Percentiles rank a stretch among this genome's conserved stretches.
These are phyloP conservation scores for Ectemnius lituratus DNA, from an alignment of 2,888 invertebrate genomes.

Conservation along the genomic window DNA sequence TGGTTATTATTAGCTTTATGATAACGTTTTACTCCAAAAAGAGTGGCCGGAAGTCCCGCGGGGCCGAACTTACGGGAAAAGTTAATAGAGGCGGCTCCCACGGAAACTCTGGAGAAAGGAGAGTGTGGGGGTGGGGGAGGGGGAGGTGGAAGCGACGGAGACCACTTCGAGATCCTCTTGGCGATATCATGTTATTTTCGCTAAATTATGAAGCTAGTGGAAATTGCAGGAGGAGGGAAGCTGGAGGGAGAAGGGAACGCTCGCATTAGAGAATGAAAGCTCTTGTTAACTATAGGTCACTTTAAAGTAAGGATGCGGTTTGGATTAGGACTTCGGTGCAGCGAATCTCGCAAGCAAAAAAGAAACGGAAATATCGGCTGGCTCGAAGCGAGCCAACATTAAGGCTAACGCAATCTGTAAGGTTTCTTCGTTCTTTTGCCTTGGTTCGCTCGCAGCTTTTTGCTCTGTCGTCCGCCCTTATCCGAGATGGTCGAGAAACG, in stretches of 20 bases:
- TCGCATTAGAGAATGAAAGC: constrained; percentile 23
- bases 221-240: not conserved
- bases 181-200: constrained; percentile 39
- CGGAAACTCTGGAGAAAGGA: constrained; percentile 21
- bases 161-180: constrained; percentile 23
- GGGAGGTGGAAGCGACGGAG: not conserved
- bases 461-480: constrained; percentile 21
- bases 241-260: too few relatives aligned
- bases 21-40: constrained; percentile 18
- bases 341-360: constrained; percentile 22
- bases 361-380: constrained; percentile 35
- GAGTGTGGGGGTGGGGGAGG: too few relatives aligned
- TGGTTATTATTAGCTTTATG: constrained; percentile 44
- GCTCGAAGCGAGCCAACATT: constrained; percentile 25
- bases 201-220: constrained; percentile 21
- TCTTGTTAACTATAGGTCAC: constrained; percentile 15
- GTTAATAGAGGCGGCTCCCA: constrained; percentile 32
- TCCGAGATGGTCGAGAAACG: constrained; percentile 14
- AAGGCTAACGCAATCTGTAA: constrained; percentile 40
- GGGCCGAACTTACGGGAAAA: constrained; percentile 31
- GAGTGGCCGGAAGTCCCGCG: constrained; percentile 9
- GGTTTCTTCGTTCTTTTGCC: constrained; percentile 29
- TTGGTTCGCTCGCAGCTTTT: constrained; percentile 5
- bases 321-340: constrained; percentile 24
- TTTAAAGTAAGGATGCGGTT: constrained; percentile 28